These are phyloP conservation scores for Grapholita molesta DNA, from an alignment of 1,140 invertebrate genomes.

Conservation along the genomic window DNA sequence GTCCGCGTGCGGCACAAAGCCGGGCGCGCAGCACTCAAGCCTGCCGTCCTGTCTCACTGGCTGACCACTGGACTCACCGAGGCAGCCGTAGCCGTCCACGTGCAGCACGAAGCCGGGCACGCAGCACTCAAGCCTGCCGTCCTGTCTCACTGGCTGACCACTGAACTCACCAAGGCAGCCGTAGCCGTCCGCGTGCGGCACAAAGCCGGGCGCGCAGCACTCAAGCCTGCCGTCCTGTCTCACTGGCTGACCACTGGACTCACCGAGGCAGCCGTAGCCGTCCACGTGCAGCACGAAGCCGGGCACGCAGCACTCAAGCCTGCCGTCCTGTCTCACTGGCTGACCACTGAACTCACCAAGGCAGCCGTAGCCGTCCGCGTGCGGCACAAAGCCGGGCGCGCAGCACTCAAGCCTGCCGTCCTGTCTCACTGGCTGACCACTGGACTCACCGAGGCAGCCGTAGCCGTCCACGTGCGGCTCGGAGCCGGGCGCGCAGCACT, in stretches of 20 bases:
- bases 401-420: slow-evolving; percentile 94
- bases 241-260: not conserved
- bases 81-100: slow-evolving; percentile 79
- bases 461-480: slow-evolving; percentile 85
- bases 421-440: no score
- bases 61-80: not conserved
- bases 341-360: no score
- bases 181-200: no score
- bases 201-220: slow-evolving; percentile 79
- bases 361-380: slow-evolving; percentile 80
- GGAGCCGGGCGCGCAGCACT: slow-evolving; percentile 89
- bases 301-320: slow-evolving; percentile 90
- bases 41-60: slow-evolving; percentile 94
- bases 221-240: slow-evolving; percentile 94
- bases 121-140: slow-evolving; percentile 63
- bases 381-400: slow-evolving; percentile 85
- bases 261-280: slow-evolving; percentile 48
- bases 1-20: slow-evolving; percentile 87
- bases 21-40: slow-evolving; percentile 90
- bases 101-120: slow-evolving; percentile 86
- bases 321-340: slow-evolving; percentile 94
- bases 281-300: slow-evolving; percentile 88
- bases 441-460: slow-evolving; percentile 22
- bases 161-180: slow-evolving; percentile 44
- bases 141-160: slow-evolving; percentile 65